These are phyloP conservation scores for Rhynchophorus ferrugineus DNA, from an alignment of 1,140 invertebrate species.

Conservation along the genomic window DNA sequence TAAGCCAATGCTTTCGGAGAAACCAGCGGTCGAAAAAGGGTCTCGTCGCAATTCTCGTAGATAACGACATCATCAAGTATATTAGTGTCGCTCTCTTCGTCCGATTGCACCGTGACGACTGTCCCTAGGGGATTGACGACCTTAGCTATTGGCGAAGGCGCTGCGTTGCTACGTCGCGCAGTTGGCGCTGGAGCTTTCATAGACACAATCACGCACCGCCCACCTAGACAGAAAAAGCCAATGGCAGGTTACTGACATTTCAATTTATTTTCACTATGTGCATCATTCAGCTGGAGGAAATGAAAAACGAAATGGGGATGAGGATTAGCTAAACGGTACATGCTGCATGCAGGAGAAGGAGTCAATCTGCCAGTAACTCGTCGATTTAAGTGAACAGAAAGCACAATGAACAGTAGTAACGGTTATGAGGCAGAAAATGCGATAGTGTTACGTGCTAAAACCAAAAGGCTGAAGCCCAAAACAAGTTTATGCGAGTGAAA, in stretches of 20 bases:
- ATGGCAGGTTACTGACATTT: conserved; percentile 52
- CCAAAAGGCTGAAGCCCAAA: conserved; percentile 2
- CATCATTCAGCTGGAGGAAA: too few relatives aligned
- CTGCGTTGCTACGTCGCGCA: conserved; percentile 23
- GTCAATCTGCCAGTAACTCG: neutral
- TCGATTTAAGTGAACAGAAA: neutral
- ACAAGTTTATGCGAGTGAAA: neutral
- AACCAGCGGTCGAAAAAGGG: conserved; percentile 52
- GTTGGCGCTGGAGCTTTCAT: conserved; percentile 30
- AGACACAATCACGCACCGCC: conserved; percentile 47
- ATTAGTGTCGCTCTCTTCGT: conserved; percentile 46
- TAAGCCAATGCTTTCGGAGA: conserved; percentile 31
- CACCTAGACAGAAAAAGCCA: conserved; percentile 67
- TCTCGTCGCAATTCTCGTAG: conserved; percentile 55
- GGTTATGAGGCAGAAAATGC: neutral
- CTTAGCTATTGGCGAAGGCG: conserved; percentile 49
- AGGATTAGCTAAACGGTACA: neutral
- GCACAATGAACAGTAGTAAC: too few relatives aligned
- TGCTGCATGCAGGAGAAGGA: neutral
- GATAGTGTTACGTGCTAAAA: conserved; percentile 10
- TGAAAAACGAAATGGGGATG: neutral
- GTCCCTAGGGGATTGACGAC: conserved; percentile 65
- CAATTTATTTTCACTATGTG: neutral
- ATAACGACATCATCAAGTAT: conserved; percentile 44
- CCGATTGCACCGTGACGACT: conserved; percentile 53